Conservation (phyloP, 2,888 invertebrate genomes). For the Apocheima hispidaria region DNA sequence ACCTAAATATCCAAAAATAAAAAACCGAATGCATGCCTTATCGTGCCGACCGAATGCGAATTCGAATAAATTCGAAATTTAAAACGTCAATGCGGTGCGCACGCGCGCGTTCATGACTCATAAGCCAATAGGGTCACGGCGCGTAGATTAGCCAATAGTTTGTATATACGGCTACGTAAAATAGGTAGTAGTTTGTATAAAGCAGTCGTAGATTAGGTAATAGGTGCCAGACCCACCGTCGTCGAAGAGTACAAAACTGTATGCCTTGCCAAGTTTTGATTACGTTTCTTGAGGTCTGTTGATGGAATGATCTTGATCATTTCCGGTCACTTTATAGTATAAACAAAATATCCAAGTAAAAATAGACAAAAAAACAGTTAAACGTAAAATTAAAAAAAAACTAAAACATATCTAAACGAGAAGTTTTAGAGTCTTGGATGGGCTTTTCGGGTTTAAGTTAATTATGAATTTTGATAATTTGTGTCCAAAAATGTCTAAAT, state of each 20-base stretch:
- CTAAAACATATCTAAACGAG: no score
- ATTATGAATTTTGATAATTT: no score
- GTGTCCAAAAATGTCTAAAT: no score
- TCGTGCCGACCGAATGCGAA: slow-evolving; percentile 62
- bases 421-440: no score
- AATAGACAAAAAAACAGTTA: no score
- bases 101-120: slow-evolving; percentile 77
- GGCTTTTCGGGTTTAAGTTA: no score
- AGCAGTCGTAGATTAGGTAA: slow-evolving; percentile 14
- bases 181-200: slow-evolving; percentile 6
- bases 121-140: slow-evolving; percentile 83
- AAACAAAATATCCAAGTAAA: no score
- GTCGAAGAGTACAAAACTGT: slow-evolving; percentile 28
- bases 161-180: slow-evolving; percentile 28
- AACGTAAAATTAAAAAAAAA: no score
- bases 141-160: slow-evolving; percentile 20
- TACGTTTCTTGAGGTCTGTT: slow-evolving; percentile 58
- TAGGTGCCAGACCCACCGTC: slow-evolving; percentile 18
- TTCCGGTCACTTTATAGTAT: not conserved
- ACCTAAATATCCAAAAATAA: slow-evolving; percentile 50
- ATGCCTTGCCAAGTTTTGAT: slow-evolving; percentile 73
- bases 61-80: slow-evolving; percentile 77
- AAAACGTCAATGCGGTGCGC: slow-evolving; percentile 78
- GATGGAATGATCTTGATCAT: slow-evolving; percentile 60
- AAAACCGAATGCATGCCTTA: slow-evolving; percentile 61